Evolutionary conservation across 2,888 invertebrate genomes (phyloP).

Genomic region (Drosophila fulvimacula): DNA sequence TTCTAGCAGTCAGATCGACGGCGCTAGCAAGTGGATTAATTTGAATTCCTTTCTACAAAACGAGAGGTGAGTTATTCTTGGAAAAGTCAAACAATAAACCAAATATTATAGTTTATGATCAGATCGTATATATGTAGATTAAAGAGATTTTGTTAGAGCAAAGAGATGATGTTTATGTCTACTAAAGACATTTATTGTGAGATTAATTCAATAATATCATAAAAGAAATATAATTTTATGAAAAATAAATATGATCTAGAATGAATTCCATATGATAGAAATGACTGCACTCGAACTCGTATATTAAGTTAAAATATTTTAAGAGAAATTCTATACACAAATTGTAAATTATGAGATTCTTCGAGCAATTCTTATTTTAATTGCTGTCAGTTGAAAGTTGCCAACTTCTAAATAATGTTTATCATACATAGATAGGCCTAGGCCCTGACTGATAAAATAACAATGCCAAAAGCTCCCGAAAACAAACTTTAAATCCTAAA

Average conservation of each 20-base stretch:
- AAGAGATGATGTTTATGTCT: not conserved
- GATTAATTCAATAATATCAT: not conserved
- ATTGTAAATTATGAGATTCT: not conserved
- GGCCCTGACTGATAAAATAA: constrained; percentile 35
- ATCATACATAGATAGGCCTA: constrained; percentile 9
- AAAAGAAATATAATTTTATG: not conserved
- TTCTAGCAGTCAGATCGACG: constrained; percentile 55
- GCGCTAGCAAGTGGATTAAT: constrained; percentile 70
- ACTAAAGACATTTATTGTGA: not conserved
- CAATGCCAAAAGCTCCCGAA: constrained; percentile 46
- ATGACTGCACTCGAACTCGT: not conserved
- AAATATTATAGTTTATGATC: constrained; percentile 4
- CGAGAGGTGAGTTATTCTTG: constrained; percentile 60
- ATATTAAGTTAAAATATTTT: not conserved
- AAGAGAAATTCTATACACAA: no score
- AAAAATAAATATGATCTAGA: not conserved
- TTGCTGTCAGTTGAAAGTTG: not conserved
- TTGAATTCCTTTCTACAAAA: constrained; percentile 59
- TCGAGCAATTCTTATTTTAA: constrained; percentile 1
- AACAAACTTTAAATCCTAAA: constrained; percentile 13
- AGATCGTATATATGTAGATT: not conserved
- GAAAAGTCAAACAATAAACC: not conserved
- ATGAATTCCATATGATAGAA: not conserved
- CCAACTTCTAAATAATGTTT: constrained; percentile 4
- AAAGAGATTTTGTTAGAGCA: not conserved